phyloP scores from a whole-genome alignment of 2,113 vertebrate genomes.

The Lasiurus cinereus region DNA sequence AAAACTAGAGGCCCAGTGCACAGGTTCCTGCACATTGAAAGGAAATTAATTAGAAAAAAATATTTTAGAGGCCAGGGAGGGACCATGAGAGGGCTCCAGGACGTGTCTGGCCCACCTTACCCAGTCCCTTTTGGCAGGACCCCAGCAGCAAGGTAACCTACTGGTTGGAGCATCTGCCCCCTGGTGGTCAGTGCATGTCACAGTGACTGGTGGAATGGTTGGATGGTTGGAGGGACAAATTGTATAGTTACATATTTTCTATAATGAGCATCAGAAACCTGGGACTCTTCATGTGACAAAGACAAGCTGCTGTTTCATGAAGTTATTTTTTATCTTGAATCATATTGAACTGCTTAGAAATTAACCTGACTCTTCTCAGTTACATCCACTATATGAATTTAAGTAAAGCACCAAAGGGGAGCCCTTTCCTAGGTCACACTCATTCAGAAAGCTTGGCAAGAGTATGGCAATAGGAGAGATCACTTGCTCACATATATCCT shows the following conservation, averaged over 20 bases:
- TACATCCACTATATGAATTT: constrained; percentile 36
- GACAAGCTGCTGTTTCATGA: neutral
- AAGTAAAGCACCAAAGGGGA: neutral
- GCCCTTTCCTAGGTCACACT: neutral
- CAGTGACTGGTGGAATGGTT: too few species aligned
- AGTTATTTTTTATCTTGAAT: neutral
- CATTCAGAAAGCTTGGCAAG: constrained; percentile 56
- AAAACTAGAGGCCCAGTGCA: neutral
- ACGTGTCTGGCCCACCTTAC: too few species aligned
- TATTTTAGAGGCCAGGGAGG: too few species aligned
- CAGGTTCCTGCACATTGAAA: too few species aligned
- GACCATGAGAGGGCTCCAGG: too few species aligned
- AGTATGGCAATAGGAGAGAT: neutral
- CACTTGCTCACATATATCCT: neutral
- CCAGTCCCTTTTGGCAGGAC: too few species aligned
- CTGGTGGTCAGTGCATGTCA: too few species aligned
- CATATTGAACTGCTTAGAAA: constrained; percentile 10
- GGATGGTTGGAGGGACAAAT: too few species aligned
- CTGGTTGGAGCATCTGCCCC: too few species aligned
- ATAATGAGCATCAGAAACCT: constrained; percentile 8
- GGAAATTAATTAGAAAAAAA: too few species aligned
- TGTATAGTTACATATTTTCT: constrained; percentile 33
- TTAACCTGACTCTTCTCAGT: neutral
- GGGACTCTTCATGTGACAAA: neutral
- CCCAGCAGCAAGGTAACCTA: too few species aligned